Evolutionary conservation across 92 coral and sea anemone species (phyloP).

Genomic region (Epizoanthus scotinus): DNA sequence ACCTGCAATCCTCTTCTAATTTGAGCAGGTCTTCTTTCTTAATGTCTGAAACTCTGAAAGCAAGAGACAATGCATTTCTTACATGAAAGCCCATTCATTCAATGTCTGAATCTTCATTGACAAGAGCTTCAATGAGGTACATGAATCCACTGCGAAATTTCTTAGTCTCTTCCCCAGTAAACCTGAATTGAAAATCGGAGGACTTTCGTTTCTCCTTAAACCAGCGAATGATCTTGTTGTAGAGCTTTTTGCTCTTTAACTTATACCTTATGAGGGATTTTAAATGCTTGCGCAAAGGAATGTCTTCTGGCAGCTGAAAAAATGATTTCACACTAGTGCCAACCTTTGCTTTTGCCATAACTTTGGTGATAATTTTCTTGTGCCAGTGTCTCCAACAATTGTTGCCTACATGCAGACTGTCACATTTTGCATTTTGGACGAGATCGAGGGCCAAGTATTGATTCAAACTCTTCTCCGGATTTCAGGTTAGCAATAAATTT

Average conservation of each 20-base stretch:
- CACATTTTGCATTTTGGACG: constrained; percentile 58
- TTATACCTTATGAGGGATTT: constrained; percentile 62
- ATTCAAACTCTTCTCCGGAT: constrained; percentile 63
- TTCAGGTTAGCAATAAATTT: constrained; percentile 63
- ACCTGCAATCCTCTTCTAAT: constrained; percentile 39
- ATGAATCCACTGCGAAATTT: constrained; percentile 68
- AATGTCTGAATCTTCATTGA: constrained; percentile 48
- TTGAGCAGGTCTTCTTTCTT: constrained; percentile 41
- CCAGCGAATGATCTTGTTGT: constrained; percentile 57
- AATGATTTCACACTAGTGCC: constrained; percentile 58
- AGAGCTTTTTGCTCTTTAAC: constrained; percentile 53
- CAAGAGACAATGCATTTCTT: constrained; percentile 45
- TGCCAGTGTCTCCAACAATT: constrained; percentile 81
- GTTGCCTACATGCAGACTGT: constrained; percentile 66
- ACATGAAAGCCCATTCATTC: constrained; percentile 48
- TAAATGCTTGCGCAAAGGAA: constrained; percentile 61
- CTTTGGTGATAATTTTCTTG: constrained; percentile 58
- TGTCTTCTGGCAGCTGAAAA: constrained; percentile 66
- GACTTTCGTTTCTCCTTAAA: constrained; percentile 57
- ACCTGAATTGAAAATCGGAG: constrained; percentile 58
- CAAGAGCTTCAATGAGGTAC: constrained; percentile 54
- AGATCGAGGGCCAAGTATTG: constrained; percentile 65
- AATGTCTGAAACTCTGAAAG: constrained; percentile 52
- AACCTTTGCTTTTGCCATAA: constrained; percentile 60
- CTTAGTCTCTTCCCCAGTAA: constrained; percentile 73